A percentile compares a stretch with the other conserved stretches of the same genome.
Evolutionary conservation across 2,888 invertebrate species (phyloP).

Genomic region (Tuta absoluta): DNA sequence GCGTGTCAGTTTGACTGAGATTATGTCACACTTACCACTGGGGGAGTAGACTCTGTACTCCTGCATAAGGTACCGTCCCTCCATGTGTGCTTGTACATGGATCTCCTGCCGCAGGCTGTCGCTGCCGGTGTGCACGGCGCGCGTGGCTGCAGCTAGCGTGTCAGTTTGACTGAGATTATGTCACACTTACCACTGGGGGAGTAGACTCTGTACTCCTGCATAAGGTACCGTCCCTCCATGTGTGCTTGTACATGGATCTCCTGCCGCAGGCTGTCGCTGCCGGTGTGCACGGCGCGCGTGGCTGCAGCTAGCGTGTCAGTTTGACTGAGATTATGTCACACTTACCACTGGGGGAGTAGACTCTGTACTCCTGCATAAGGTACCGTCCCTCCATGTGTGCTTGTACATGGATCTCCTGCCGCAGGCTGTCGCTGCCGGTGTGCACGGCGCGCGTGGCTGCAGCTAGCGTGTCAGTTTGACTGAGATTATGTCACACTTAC

Average conservation of each 20-base stretch:
- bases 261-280: constrained; percentile 33
- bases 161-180: constrained; percentile 7
- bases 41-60: constrained; percentile 58
- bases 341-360: constrained; percentile 43
- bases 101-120: constrained; percentile 37
- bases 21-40: no score
- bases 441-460: constrained; percentile 29
- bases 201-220: constrained; percentile 61
- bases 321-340: constrained; percentile 21
- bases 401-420: constrained; percentile 34
- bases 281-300: constrained; percentile 20
- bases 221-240: constrained; percentile 54
- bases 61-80: constrained; percentile 51
- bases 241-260: constrained; percentile 40
- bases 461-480: constrained; percentile 3
- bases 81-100: constrained; percentile 43
- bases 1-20: not conserved
- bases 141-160: constrained; percentile 24
- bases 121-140: constrained; percentile 27
- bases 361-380: constrained; percentile 56
- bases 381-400: constrained; percentile 53
- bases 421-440: constrained; percentile 33
- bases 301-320: not conserved
- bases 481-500: not conserved
- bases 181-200: no score